Evolutionary conservation across 2,113 vertebrate genomes (phyloP), one percentile per base, ranked within the genome.

Genomic region (Rhynchomys soricoides): DNA sequence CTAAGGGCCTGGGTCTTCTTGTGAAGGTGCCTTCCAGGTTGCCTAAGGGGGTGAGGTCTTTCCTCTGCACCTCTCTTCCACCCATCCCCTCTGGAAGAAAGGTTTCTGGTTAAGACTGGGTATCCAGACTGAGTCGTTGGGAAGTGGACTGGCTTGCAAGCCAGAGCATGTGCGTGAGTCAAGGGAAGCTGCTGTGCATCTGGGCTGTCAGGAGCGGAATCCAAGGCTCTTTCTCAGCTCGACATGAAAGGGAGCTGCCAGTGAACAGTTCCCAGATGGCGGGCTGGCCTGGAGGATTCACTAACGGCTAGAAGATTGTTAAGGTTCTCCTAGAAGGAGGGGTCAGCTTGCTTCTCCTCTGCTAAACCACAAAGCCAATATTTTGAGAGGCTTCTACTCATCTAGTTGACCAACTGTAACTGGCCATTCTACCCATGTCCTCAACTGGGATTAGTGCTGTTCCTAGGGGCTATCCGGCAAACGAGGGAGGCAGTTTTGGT

Each of bases 81-180:
- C 7, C 29, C 31, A 3, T 68, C 55, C 3, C 75, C 75, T 74
- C 86, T 96, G 94, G 89, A 96, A 98, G 81, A 97, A 95, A 96
- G 94, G 93, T 89, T 97, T 59, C 97, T 95, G 74, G 95, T 95
- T 95, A 95, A 91, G 85, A 93, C 91, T 43, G 78, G 97, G 98
- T 98, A 96, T 97, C 89, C 55, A 97, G 97, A 90, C 94, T 97
- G 97, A 97, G 98, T 97, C 98, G 95, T 98, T 97, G 94, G 96
- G 98, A 97, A 97, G 97, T 95, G 96, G 98, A 11, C 96, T 90
- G 95, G 96, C 94, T 97, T 97, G 98, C 97, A 97, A 97, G 97
- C 97, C 93, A 2, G 12, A 96, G 96, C 89, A 34, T 86, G 92
- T 97, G 97, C 77, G 88, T 98, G 97, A 98, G 98, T 97, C 97